These are phyloP conservation scores for Danaus plexippus DNA, from an alignment of 1,140 invertebrate species.

Conservation along the genomic window DNA sequence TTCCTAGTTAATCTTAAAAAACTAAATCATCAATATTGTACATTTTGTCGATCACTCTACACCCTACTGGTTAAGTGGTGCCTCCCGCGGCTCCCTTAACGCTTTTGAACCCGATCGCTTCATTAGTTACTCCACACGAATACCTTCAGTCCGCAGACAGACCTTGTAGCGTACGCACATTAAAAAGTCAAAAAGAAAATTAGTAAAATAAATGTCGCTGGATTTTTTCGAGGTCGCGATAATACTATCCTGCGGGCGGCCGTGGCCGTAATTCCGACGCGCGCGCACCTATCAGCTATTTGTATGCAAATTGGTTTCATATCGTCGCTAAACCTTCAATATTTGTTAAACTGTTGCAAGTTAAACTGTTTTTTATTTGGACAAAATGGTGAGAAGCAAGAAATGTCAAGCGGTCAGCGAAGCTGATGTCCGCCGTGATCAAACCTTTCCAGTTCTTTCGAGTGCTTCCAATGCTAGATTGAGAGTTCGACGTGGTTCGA, in stretches of 20 bases:
- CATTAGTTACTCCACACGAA: slow-evolving; percentile 60
- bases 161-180: slow-evolving; percentile 51
- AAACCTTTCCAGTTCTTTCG: slow-evolving; percentile 31
- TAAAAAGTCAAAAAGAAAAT: slow-evolving; percentile 24
- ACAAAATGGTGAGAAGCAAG: slow-evolving; percentile 49
- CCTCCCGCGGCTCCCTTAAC: slow-evolving; percentile 48
- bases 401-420: slow-evolving; percentile 59
- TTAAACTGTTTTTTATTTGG: slow-evolving; percentile 22
- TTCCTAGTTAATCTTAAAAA: no score
- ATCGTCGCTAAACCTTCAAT: slow-evolving; percentile 54
- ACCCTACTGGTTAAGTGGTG: slow-evolving; percentile 39
- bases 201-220: slow-evolving; percentile 38
- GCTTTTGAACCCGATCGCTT: slow-evolving; percentile 64
- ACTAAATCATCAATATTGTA: no score
- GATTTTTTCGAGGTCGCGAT: slow-evolving; percentile 54
- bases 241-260: slow-evolving; percentile 63
- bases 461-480: slow-evolving; percentile 50
- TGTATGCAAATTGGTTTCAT: slow-evolving; percentile 55
- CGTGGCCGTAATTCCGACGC: slow-evolving; percentile 56
- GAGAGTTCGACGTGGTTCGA: slow-evolving; percentile 78
- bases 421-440: slow-evolving; percentile 54
- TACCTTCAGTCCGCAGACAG: slow-evolving; percentile 50
- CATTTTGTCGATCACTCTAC: no score
- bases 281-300: slow-evolving; percentile 52
- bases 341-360: slow-evolving; percentile 27